These are phyloP conservation scores for Azemiops feae DNA, from an alignment of 2,113 vertebrate genomes.

Conservation along the genomic window DNA sequence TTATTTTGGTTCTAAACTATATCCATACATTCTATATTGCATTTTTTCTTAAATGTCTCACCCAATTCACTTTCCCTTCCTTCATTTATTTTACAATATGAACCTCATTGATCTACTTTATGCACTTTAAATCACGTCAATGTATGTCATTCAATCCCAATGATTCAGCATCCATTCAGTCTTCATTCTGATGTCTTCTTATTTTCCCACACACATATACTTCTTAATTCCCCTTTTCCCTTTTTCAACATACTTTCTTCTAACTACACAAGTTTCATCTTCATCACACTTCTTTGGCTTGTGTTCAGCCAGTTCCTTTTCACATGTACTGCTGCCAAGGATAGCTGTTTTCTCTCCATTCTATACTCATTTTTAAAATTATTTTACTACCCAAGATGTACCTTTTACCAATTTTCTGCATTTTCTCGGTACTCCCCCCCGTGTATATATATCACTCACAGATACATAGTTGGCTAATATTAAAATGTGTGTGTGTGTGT, in stretches of 20 bases:
- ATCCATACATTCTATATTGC: not conserved
- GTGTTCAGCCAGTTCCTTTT: not conserved
- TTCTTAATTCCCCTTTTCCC: not conserved
- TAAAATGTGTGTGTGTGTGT: too few relatives aligned
- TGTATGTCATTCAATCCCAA: not conserved
- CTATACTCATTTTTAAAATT: not conserved
- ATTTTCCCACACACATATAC: not conserved
- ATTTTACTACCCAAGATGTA: not conserved
- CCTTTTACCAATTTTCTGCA: not conserved
- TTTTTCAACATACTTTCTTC: not conserved
- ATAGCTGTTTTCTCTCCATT: not conserved
- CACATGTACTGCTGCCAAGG: not conserved
- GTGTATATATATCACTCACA: not conserved
- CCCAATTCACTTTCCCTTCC: not conserved
- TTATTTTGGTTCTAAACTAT: not conserved
- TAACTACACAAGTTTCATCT: not conserved
- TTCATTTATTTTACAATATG: not conserved
- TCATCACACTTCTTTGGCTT: not conserved
- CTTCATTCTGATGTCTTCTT: not conserved
- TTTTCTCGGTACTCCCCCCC: not conserved
- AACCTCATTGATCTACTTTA: not conserved
- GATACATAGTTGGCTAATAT: too few relatives aligned
- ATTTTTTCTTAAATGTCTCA: not conserved
- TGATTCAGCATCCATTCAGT: not conserved
- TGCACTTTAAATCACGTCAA: not conserved